Evolutionary conservation across 2,888 invertebrate species (phyloP), one percentile per base, ranked within the genome.

Genomic region (Drosophila quasianomalipes): DNA sequence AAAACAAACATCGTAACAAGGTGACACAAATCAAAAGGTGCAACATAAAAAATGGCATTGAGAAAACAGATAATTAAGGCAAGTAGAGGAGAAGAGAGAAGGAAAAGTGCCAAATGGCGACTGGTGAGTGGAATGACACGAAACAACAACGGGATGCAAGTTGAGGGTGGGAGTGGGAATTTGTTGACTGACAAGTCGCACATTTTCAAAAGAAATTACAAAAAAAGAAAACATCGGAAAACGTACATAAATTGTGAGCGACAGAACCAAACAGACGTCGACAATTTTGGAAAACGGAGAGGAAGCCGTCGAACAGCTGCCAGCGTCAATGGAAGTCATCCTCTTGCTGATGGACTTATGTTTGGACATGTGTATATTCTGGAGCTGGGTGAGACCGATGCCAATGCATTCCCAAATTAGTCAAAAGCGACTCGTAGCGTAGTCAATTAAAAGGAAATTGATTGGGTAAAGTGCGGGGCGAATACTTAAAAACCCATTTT

Each of bases 171-270:
- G 52, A 54, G 59, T n/a, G 75, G 65, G 66, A 69, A 79, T 83
- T 81, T 77, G 86, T 74, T 86, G 90, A 87, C 80, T 86, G 90
- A 89, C 90, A 89, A 89, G 90, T 90, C 87, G 87, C 90, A 86
- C 89, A 90, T 90, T 87, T 84, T 90, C 89, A 90, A 87, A 79
- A 78, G 87, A 86, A 86, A 88, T 85, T 73, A 81, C 74, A 60
- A 65, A 41, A 57, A 41, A 58, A 67, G 68, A 82, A 86, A 84
- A 79, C 82, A 84, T 70, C 67, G 79, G 71, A 72, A 87, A 85
- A 88, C 79, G 74, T 41, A 73, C 90, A 89, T 87, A 86, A 87
- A 87, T 86, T 80, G 28, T 53, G 65, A 52, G 51, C 62, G 72
- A 77, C 74, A 81, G 62, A 74, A 66, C 54, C 63, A 74, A 74